Evolutionary conservation across 1,140 invertebrate genomes (phyloP).

Genomic region (Hylyphantes graminicola): DNA sequence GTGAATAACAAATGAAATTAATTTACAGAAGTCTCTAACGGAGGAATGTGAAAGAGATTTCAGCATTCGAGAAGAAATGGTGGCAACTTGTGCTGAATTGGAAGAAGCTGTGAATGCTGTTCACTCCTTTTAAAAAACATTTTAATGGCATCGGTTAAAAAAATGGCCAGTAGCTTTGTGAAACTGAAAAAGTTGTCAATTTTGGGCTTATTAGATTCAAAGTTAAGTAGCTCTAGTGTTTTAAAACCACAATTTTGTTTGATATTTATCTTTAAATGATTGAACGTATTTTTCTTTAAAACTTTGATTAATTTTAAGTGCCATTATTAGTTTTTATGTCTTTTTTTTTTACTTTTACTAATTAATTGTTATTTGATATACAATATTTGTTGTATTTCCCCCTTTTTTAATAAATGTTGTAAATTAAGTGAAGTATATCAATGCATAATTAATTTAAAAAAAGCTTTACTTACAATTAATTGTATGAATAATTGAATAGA

Average conservation of each 20-base stretch:
- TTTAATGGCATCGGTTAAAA: not conserved
- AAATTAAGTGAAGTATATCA: no score
- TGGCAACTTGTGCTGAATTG: not conserved
- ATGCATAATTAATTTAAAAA: no score
- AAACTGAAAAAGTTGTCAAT: not conserved
- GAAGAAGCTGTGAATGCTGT: constrained; percentile 13
- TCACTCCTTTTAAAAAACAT: constrained; percentile 4
- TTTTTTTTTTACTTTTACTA: not conserved
- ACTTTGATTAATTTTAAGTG: not conserved
- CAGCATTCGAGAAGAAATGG: constrained; percentile 1
- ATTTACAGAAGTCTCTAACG: not conserved
- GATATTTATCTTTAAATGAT: not conserved
- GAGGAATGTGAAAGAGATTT: constrained; percentile 19
- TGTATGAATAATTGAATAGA: no score
- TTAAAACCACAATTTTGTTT: not conserved
- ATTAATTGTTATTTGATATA: not conserved
- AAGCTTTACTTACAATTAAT: no score
- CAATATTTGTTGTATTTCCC: not conserved
- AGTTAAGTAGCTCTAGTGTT: not conserved
- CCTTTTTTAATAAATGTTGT: no score
- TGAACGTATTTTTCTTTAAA: not conserved
- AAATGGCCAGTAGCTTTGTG: not conserved
- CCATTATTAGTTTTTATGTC: not conserved
- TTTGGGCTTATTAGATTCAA: not conserved
- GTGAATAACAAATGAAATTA: not conserved